Conservation (phyloP, 1,140 invertebrate species). For the Lysiphlebus fabarum region DNA sequence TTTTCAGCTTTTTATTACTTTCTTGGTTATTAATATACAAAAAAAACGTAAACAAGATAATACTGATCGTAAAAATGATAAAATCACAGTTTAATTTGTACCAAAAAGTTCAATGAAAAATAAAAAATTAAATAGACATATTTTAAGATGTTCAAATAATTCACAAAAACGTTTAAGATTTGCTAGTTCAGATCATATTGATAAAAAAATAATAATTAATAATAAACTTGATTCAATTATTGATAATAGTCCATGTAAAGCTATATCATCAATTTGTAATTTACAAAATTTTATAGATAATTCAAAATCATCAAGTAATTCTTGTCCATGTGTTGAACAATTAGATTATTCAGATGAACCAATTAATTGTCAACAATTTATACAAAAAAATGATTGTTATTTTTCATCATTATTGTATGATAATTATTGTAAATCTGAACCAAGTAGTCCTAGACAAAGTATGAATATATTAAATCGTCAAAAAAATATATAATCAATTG, state of each 20-base stretch:
- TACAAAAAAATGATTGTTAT: conserved; percentile 6
- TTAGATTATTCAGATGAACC: conserved; percentile 29
- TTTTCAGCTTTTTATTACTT: too few species aligned
- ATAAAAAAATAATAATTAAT: conserved; percentile 36
- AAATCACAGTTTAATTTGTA: too few species aligned
- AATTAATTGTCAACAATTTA: conserved; percentile 21
- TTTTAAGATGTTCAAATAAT: conserved; percentile 70
- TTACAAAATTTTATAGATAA: conserved; percentile 48
- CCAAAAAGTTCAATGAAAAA: conserved; percentile 68
- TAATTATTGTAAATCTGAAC: conserved; percentile 49
- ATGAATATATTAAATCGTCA: conserved; percentile 33
- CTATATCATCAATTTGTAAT: conserved; percentile 22
- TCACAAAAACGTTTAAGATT: conserved; percentile 77
- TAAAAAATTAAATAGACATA: conserved; percentile 48
- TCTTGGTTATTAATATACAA: too few species aligned
- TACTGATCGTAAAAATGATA: too few species aligned
- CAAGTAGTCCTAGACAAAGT: conserved; percentile 51
- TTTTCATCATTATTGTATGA: conserved; percentile 26
- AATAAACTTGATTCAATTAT: conserved; percentile 33
- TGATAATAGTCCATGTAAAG: conserved; percentile 55
- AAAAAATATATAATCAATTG: conserved; percentile 44
- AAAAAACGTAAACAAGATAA: too few species aligned
- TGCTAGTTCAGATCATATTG: conserved; percentile 66
- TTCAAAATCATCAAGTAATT: conserved; percentile 56
- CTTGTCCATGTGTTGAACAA: conserved; percentile 63